Base-by-base conservation (phyloP, 2,113 vertebrate species). In the Pomatorhinus ruficollis region DNA sequence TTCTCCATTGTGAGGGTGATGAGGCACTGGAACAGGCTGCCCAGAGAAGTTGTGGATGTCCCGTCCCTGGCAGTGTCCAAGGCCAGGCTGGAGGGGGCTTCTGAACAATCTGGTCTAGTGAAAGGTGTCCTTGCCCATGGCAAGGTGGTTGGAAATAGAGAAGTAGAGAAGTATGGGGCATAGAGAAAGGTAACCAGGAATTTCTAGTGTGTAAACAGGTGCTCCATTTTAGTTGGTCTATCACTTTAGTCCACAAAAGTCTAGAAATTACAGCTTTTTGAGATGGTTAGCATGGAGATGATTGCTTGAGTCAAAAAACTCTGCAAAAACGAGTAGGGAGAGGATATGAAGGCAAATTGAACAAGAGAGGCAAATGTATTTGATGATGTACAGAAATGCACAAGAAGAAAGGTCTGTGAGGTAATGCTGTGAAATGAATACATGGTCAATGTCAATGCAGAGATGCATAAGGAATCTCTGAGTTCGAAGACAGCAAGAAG, bases 381-480 rank as follows among this genome's bases (percentile, higher is more conserved):
- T 71, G 40, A 30, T 8, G 10, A 28, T 20, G 20, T 17, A 12
- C 18, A 35, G 59, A 53, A 76, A 91, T 81, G 30, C 30, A 13
- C 5, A 11, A 71, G 39, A 33, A 22, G n/a, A 42, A 78, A 14
- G 22, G 11, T 12, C 24, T 31, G 27, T 8, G 20, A 90, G 25
- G 28, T 35, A 31, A 30, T 30, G 27, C 37, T 78, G 19, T 44
- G 59, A 49, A 44, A 70, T 21, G 1, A 52, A n/a, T 35, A 19
- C 17, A 5, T 3, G 3, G 17, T 21, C 47, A 14, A 6, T 7
- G 11, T 3, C 66, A 31, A 12, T 11, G 22, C 5, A 8, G 31
- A n/a, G 14, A 24, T 23, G 16, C 42, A 33, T 72, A 56, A 81
- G 8, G 23, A 47, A 13, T 24, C 16, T 50, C 23, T 27, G 69